Conservation (phyloP, 2,888 invertebrate genomes). For the Orthosia incerta region DNA sequence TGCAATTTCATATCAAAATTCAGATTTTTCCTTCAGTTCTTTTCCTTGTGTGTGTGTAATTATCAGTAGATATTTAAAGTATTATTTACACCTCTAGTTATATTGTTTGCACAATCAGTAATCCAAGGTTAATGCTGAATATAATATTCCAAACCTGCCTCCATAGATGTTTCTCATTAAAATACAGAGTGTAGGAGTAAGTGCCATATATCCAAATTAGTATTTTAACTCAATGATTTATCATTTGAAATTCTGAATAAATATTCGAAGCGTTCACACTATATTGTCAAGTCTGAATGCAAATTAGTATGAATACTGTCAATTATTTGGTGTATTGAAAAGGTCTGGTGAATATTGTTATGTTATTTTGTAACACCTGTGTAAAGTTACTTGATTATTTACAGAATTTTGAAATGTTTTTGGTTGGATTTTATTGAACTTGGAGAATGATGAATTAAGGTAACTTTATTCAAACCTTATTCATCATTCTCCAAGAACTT, state of each 20-base stretch:
- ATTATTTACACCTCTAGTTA: conserved; percentile 7
- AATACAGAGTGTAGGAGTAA: conserved; percentile 64
- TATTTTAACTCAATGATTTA: conserved; percentile 44
- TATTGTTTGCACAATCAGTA: conserved; percentile 2
- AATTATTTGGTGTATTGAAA: conserved; percentile 19
- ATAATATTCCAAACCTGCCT: conserved; percentile 36
- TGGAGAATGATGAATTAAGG: background rate
- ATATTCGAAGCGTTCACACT: conserved; percentile 28
- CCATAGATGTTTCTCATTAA: conserved; percentile 44
- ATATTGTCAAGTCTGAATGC: conserved; percentile 30
- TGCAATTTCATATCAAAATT: background rate
- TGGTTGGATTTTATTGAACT: background rate
- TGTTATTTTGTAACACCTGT: conserved; percentile 18
- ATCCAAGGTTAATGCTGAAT: conserved; percentile 34
- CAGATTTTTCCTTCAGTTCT: background rate
- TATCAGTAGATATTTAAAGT: conserved; percentile 15
- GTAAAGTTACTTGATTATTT: background rate
- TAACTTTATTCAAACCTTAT: background rate
- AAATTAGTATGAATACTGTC: conserved; percentile 17
- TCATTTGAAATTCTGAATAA: conserved; percentile 44
- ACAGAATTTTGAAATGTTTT: background rate
- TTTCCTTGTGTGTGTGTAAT: conserved; percentile 15
- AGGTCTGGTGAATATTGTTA: background rate
- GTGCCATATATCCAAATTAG: conserved; percentile 58
- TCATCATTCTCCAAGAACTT: background rate